A percentile compares a stretch with the other conserved stretches of the same genome.
Evolutionary conservation across 1,140 invertebrate species (phyloP).

Genomic region (Saccostrea cuccullata): DNA sequence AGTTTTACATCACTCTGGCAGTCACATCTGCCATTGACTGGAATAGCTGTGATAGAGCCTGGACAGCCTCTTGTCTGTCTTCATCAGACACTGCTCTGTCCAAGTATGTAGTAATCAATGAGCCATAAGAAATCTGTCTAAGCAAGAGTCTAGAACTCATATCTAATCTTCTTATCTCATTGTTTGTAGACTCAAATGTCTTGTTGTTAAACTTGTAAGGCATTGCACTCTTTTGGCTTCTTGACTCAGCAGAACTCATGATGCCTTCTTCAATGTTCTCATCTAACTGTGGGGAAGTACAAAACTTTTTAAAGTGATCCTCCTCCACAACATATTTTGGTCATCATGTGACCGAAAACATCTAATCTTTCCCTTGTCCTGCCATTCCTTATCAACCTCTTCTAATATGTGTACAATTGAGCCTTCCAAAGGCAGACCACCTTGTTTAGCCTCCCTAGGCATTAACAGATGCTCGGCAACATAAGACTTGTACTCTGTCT

Average conservation of each 20-base stretch:
- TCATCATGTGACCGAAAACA: not conserved
- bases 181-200: not conserved
- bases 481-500: not conserved
- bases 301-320: not conserved
- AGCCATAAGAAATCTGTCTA: no score
- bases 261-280: no score
- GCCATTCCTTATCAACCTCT: not conserved
- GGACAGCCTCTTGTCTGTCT: no score
- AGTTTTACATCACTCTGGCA: no score
- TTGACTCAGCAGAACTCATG: not conserved
- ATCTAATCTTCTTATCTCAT: not conserved
- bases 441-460: not conserved
- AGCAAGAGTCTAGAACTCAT: no score
- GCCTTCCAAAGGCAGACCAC: not conserved
- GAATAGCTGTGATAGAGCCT: no score
- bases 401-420: no score
- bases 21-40: no score
- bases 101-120: no score
- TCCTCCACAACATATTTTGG: not conserved
- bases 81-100: no score
- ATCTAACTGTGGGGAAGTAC: not conserved
- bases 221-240: not conserved
- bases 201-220: not conserved
- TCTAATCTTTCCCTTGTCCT: not conserved
- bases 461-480: conserved; percentile 3